Base-by-base conservation (phyloP, 2,797 vertebrate species). In the Melanotaenia pygmaea region DNA sequence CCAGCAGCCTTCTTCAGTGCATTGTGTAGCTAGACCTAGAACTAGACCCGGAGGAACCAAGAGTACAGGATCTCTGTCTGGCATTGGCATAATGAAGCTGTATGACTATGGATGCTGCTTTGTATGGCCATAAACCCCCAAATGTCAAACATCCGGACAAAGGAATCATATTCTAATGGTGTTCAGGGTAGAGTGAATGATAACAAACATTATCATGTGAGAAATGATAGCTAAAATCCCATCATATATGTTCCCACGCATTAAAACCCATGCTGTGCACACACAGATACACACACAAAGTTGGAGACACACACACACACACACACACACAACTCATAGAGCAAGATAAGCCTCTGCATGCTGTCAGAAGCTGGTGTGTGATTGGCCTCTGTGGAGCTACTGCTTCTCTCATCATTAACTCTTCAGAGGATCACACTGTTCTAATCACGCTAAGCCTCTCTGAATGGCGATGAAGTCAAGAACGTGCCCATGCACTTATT, bases 371-470 rank as follows among this genome's bases (percentile, higher is more conserved):
- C 82, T 82, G 77, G 57, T 72, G 82, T 83, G 82, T 92, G 91
- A 93, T 92, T 93, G 92, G 90, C 87, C 88, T 92, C 90, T 72
- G 80, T 67, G 90, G 91, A 92, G 90, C 87, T 74, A 79, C 87
- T 82, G 87, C 86, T 84, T 85, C 87, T 88, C 90, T 93, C 91
- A 90, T 94, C 88, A 92, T 94, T 91, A 93, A 92, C 88, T 92
- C 90, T 89, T 90, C 85, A 81, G 90, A 90, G 89, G 85, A 92
- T 90, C 87, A 84, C 86, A 63, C 84, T 35, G 62, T 85, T 85
- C 84, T 92, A 91, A 92, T 91, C 90, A 92, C 67, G 56, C 86
- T 90, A 90, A 92, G 91, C 88, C 83, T 79, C 86, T 80, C 84
- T 82, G 88, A 90, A 92, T 87, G 87, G 79, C 64, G 85, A 91